Evolutionary conservation across 2,113 vertebrate species (phyloP).

Genomic region (Apistogramma diplotaenia): DNA sequence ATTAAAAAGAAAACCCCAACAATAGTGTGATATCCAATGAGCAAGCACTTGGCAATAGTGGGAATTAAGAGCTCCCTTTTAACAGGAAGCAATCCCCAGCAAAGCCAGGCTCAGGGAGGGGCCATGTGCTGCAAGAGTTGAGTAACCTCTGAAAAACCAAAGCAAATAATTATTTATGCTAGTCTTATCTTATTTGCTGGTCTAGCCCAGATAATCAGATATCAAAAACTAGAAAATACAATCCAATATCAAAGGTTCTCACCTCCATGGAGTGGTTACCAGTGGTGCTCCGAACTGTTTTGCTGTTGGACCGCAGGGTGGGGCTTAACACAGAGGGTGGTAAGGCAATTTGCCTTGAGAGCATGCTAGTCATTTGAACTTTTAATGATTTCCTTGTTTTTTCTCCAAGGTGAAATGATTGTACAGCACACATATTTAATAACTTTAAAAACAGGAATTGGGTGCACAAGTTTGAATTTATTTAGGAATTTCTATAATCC

Average conservation of each 20-base stretch:
- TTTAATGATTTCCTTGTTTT: too few species aligned
- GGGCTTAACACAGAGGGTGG: background rate
- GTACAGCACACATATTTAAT: too few species aligned
- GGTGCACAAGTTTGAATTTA: too few species aligned
- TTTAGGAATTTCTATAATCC: too few species aligned
- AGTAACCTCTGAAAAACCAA: background rate
- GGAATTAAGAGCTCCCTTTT: too few species aligned
- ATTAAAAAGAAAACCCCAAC: too few species aligned
- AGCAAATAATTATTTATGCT: background rate
- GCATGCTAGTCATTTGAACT: too few species aligned
- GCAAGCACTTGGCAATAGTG: background rate
- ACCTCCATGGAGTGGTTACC: background rate
- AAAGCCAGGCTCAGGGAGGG: background rate
- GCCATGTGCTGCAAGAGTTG: background rate
- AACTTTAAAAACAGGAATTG: too few species aligned
- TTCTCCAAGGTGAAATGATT: too few species aligned
- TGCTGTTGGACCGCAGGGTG: background rate
- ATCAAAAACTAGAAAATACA: background rate
- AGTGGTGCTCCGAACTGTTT: background rate
- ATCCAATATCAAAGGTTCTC: background rate
- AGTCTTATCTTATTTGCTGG: background rate
- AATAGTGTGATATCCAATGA: background rate
- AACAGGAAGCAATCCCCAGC: background rate
- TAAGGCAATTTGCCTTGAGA: background rate
- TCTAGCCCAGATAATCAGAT: background rate